These are phyloP conservation scores for Myiopsitta monachus DNA, from an alignment of 2,113 vertebrate genomes.

Conservation along the genomic window DNA sequence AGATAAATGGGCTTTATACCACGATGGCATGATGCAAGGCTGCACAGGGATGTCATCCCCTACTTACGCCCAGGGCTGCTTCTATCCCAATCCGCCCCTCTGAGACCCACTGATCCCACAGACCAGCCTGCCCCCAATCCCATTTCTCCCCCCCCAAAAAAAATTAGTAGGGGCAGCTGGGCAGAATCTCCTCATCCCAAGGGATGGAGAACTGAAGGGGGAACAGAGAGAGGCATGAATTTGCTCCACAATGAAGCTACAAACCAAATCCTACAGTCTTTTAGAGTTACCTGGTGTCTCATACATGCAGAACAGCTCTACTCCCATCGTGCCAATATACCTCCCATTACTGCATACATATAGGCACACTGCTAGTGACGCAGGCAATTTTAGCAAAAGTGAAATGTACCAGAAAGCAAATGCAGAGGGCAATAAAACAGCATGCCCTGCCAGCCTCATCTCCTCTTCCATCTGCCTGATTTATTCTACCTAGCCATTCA, in stretches of 20 bases:
- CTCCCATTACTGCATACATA: neutral
- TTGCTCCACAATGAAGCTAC: neutral
- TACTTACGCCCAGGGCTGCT: neutral
- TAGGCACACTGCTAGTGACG: neutral
- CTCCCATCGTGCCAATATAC: neutral
- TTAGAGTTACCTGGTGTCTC: neutral
- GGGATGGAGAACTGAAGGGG: neutral
- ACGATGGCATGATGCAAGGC: rapidly evolving
- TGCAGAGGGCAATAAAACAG: neutral
- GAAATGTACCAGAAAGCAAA: neutral
- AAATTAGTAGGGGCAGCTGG: neutral
- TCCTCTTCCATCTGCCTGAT: neutral
- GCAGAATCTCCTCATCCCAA: neutral
- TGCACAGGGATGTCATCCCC: neutral
- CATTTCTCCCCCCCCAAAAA: neutral
- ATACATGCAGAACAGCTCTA: neutral
- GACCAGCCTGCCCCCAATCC: neutral
- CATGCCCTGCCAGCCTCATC: neutral
- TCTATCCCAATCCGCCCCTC: neutral
- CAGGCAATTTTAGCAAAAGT: neutral
- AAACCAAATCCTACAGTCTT: neutral
- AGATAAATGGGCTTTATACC: neutral
- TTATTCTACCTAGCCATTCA: neutral
- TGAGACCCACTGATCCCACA: neutral
- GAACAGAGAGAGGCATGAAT: neutral